phyloP scores from a whole-genome alignment of 2,888 invertebrate species.

The Aphodius granarius region DNA sequence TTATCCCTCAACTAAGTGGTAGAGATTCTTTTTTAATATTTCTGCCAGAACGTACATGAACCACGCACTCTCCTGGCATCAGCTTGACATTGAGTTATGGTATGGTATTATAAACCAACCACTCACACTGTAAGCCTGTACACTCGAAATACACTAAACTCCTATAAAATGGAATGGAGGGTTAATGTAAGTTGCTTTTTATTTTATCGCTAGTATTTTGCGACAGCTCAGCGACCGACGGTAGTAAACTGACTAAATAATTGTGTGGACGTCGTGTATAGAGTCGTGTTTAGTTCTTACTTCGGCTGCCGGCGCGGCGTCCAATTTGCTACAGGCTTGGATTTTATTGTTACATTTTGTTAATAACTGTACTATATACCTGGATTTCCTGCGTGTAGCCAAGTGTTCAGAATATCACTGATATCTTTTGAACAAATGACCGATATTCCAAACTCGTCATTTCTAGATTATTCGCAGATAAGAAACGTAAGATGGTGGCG shows the following conservation, averaged over 20 bases:
- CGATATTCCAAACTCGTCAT: too few relatives aligned
- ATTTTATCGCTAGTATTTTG: neutral
- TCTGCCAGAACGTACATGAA: too few relatives aligned
- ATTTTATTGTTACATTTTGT: neutral
- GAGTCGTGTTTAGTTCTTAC: too few relatives aligned
- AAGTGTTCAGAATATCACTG: too few relatives aligned
- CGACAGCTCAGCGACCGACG: neutral
- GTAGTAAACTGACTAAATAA: neutral
- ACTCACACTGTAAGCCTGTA: too few relatives aligned
- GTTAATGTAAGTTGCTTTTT: conserved; percentile 74
- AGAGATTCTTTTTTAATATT: too few relatives aligned
- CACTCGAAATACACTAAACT: conserved; percentile 82
- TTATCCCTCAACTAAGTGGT: too few relatives aligned
- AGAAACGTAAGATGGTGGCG: neutral
- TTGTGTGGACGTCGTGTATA: neutral
- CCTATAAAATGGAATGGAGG: conserved; percentile 88
- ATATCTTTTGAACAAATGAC: too few relatives aligned
- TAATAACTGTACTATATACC: neutral
- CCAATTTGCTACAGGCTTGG: neutral
- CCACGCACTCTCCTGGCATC: too few relatives aligned
- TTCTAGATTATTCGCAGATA: neutral
- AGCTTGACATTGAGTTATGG: too few relatives aligned
- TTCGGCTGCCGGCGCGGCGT: too few relatives aligned
- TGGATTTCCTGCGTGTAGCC: neutral
- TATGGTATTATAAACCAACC: too few relatives aligned